These are phyloP conservation scores for Clarias pachynema DNA, from an alignment of 2,797 vertebrate species.

Conservation along the genomic window DNA sequence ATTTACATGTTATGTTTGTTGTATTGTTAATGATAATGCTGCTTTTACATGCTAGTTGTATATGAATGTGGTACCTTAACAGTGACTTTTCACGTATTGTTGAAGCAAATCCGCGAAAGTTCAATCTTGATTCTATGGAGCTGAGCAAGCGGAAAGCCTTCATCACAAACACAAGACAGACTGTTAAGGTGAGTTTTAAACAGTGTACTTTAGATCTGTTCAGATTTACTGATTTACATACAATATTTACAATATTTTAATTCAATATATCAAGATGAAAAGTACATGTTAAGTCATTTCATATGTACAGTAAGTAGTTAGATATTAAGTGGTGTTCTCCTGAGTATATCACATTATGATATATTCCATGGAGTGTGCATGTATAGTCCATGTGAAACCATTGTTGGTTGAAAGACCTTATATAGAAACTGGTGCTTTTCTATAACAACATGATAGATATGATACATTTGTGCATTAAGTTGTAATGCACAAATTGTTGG, in stretches of 20 bases:
- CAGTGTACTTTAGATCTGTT: not conserved
- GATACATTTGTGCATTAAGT: not conserved
- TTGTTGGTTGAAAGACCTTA: not conserved
- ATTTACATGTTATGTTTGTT: not conserved
- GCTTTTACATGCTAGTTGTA: not conserved
- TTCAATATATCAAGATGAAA: not conserved
- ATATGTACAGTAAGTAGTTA: not conserved
- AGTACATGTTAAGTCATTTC: not conserved
- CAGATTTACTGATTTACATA: not conserved
- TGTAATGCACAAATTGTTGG: not conserved
- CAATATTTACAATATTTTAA: not conserved
- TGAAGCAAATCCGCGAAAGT: slow-evolving; percentile 96
- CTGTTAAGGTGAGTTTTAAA: slow-evolving; percentile 83
- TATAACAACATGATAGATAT: not conserved
- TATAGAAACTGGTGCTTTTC: not conserved
- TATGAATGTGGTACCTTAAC: slow-evolving; percentile 52
- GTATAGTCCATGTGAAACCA: not conserved
- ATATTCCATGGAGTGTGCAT: not conserved
- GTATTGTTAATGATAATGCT: not conserved
- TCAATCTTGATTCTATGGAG: slow-evolving; percentile 89
- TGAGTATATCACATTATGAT: not conserved
- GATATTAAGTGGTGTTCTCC: not conserved
- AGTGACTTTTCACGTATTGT: slow-evolving; percentile 81
- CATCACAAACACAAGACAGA: slow-evolving; percentile 88
- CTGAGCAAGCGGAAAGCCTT: slow-evolving; percentile 92